A percentile compares a stretch with the other conserved stretches of the same genome.
Conservation (phyloP, 1,140 invertebrate genomes). For the Cotesia glomerata region DNA sequence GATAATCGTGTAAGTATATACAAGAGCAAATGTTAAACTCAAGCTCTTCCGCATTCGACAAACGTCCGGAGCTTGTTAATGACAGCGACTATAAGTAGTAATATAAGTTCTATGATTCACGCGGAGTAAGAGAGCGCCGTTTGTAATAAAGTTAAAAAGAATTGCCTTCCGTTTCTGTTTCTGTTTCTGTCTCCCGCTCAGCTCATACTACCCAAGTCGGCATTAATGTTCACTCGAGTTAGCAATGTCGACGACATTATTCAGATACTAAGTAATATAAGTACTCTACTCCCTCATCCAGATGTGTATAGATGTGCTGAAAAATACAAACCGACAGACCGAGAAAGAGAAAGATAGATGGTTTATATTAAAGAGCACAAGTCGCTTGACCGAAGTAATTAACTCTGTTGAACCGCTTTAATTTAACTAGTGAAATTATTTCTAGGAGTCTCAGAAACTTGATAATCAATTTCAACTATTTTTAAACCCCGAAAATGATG, state of each 20-base stretch:
- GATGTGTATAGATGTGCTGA: not conserved
- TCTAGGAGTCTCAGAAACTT: not conserved
- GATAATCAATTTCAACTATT: not conserved
- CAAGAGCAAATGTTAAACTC: constrained; percentile 11
- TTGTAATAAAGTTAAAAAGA: constrained; percentile 20
- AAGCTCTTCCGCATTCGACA: constrained; percentile 24
- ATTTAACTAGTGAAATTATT: not conserved
- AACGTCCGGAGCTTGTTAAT: constrained; percentile 29
- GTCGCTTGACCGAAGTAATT: constrained; percentile 18
- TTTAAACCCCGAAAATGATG: not conserved
- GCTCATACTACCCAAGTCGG: not conserved
- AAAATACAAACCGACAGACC: too few relatives aligned
- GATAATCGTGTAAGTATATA: constrained; percentile 26
- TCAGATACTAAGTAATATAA: not conserved
- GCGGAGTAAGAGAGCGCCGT: constrained; percentile 14
- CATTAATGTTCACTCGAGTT: not conserved
- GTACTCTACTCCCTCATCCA: not conserved
- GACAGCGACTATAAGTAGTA: constrained; percentile 22
- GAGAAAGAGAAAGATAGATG: too few relatives aligned
- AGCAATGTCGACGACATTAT: not conserved
- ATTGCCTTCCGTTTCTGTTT: constrained; percentile 9
- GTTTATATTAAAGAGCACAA: not conserved
- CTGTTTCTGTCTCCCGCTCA: not conserved
- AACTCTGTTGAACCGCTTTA: not conserved
- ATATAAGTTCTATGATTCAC: constrained; percentile 28